These are phyloP conservation scores for Mesitornis unicolor DNA, from an alignment of 2,113 vertebrate species.

Conservation along the genomic window DNA sequence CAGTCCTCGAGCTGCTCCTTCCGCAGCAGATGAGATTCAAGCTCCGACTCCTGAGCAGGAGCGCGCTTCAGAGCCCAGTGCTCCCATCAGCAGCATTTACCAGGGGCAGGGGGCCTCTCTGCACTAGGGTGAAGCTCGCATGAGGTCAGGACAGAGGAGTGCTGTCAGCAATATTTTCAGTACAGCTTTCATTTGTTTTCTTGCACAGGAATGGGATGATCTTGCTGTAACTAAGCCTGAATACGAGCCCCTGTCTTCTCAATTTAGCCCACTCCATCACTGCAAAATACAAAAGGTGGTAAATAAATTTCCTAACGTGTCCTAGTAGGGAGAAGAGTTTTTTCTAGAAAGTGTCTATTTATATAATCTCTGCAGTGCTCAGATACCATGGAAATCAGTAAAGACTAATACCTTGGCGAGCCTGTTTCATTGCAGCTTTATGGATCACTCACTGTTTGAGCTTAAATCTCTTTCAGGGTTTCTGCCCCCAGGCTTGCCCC, in stretches of 20 bases:
- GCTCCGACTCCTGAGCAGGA: background rate
- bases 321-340: background rate
- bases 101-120: background rate
- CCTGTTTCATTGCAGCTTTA: background rate
- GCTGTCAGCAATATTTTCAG: background rate
- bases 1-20: background rate
- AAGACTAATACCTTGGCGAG: background rate
- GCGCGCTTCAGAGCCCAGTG: background rate
- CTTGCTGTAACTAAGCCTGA: background rate
- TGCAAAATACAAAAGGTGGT: background rate
- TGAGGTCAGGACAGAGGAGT: background rate
- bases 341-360: background rate
- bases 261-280: background rate
- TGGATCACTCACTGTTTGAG: background rate
- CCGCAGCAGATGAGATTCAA: background rate
- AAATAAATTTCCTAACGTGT: background rate
- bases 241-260: background rate
- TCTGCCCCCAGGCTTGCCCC: background rate
- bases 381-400: conserved; percentile 24
- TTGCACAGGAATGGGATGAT: rapidly evolving
- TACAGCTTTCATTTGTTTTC: background rate
- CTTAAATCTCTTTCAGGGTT: background rate
- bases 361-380: background rate
- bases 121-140: background rate
- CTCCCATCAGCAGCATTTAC: background rate